phyloP scores from a whole-genome alignment of 2,113 vertebrate species.

The Sturnira hondurensis region DNA sequence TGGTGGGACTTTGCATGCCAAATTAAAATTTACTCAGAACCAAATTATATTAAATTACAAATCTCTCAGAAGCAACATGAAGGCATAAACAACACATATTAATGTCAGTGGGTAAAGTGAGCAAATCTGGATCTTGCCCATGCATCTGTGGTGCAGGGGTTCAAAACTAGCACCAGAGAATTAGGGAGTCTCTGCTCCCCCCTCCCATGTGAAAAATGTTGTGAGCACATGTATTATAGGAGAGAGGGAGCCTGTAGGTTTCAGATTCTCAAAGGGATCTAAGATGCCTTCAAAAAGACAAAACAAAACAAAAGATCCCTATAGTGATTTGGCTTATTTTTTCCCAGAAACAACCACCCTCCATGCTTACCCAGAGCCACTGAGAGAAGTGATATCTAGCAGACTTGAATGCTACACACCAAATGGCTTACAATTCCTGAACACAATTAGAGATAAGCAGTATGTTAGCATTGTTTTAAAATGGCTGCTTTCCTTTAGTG shows the following conservation, averaged over 20 bases:
- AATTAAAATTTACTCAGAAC: conserved; percentile 16
- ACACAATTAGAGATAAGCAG: conserved; percentile 12
- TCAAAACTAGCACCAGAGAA: neutral
- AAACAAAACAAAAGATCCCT: neutral
- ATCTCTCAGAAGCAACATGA: conserved; percentile 23
- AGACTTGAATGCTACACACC: conserved; percentile 38
- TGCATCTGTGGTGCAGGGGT: neutral
- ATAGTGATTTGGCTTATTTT: neutral
- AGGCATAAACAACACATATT: neutral
- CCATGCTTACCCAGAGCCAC: neutral
- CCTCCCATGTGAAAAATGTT: neutral
- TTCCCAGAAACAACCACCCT: neutral
- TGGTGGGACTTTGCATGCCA: conserved; percentile 13
- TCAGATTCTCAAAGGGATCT: neutral
- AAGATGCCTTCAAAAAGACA: neutral
- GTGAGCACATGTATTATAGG: neutral
- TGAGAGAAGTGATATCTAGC: neutral
- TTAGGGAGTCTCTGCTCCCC: neutral
- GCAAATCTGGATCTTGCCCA: neutral
- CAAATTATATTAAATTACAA: neutral
- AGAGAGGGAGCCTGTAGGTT: neutral
- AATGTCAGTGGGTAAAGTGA: neutral
- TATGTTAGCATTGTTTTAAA: conserved; percentile 10
- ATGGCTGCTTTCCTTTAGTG: neutral
- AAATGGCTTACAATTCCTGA: conserved; percentile 65